These are phyloP conservation scores for Lucilia cuprina DNA, from an alignment of 1,140 invertebrate species.

Conservation along the genomic window DNA sequence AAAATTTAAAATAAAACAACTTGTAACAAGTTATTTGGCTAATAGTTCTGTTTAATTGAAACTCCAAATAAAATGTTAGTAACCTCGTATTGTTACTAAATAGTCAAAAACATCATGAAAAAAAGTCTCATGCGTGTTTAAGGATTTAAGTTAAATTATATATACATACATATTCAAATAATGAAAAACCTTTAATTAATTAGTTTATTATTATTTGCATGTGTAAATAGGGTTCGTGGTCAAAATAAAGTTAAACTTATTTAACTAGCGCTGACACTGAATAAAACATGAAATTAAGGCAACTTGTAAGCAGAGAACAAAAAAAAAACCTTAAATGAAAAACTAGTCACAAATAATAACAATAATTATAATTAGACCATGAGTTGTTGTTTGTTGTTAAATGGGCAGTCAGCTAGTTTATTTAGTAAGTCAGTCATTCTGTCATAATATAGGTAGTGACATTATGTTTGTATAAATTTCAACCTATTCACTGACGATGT, in stretches of 20 bases:
- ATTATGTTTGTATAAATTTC: background rate
- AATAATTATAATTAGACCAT: slow-evolving; percentile 12
- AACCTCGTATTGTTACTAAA: background rate
- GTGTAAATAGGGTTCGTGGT: background rate
- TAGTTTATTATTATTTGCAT: background rate
- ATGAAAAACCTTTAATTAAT: background rate
- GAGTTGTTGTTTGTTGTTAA: background rate
- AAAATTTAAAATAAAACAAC: background rate
- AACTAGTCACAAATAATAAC: background rate
- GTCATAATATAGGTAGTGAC: background rate
- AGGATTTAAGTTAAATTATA: background rate
- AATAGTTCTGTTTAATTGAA: background rate
- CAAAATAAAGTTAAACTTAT: background rate
- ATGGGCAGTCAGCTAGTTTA: background rate
- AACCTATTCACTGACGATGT: background rate
- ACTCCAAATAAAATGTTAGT: background rate
- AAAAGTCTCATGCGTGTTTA: background rate
- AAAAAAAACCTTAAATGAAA: background rate
- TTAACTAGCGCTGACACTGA: background rate
- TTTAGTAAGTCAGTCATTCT: background rate
- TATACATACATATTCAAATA: no score
- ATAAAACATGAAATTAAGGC: background rate
- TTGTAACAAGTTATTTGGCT: background rate
- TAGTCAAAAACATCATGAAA: background rate
- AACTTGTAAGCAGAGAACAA: background rate